Evolutionary conservation across 2,113 vertebrate species (phyloP), one percentile per base, ranked within the genome.

Genomic region (Chascanopsetta lugubris): DNA sequence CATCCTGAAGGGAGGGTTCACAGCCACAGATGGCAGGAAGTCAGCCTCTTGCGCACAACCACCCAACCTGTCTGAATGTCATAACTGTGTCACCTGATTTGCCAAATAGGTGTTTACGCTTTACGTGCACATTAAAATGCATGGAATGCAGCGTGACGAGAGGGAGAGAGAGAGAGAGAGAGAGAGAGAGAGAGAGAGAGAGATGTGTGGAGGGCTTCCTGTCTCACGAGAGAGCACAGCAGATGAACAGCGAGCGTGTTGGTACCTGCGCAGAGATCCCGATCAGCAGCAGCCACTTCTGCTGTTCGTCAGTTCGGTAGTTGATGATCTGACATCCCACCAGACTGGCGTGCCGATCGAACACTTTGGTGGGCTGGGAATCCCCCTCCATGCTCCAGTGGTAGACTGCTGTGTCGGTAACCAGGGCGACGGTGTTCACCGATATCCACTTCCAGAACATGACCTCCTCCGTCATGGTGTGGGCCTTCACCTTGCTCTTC

Each of bases 401-500:
- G 84, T 89, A 98, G 59, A 96, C 95, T 0, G 95, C 92, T 0
- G 92, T 93, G 72, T 97, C 95, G 0, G 95, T 98, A 80, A 96
- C 95, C 88, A 97, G 75, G 46, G 95, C 95, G 24, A 97, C 92
- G 0, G 94, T 96, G 86, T 95, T 95, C 26, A 95, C 91, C 2
- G 96, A 97, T 84, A 97, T 93, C 95, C 95, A 97, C 66, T 97
- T 98, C 95, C 95, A 98, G 87, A 98, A 98, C 87, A 95, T 92
- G 73, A 97, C 94, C 66, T 97, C 95, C 46, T 98, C 96, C 0
- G 93, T 89, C 94, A 96, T 96, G 0, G 93, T 94, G 81, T 98
- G 94, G 50, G 96, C 94, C 89, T 96, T 98, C 92, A 96, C 90
- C 89, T 97, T 97, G 70, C 94, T 97, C 90, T 97, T 97, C 94